A percentile compares a stretch with the other conserved stretches of the same genome.
These are phyloP conservation scores for Ceratoteleas bidentatus DNA, from an alignment of 1,140 invertebrate genomes.

Conservation along the genomic window DNA sequence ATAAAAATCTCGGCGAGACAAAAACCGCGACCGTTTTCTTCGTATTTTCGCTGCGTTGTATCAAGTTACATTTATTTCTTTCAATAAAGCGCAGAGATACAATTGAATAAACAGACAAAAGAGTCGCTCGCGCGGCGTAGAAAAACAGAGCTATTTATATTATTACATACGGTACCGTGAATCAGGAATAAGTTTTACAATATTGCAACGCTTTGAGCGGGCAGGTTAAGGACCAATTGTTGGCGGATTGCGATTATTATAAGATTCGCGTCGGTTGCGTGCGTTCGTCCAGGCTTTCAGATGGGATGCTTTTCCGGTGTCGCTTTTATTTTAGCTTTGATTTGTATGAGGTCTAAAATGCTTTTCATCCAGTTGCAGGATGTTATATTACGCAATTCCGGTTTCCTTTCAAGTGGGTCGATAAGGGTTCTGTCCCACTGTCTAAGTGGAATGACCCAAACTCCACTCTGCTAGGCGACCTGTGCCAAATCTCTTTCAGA, in stretches of 20 bases:
- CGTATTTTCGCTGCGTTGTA: constrained; percentile 45
- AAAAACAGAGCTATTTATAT: constrained; percentile 51
- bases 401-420: too few species aligned
- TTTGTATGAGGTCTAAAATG: too few species aligned
- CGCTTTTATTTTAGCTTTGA: too few species aligned
- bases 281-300: too few species aligned
- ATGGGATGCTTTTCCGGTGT: too few species aligned
- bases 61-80: constrained; percentile 52
- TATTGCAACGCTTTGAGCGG: constrained; percentile 1
- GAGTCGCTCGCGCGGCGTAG: constrained; percentile 15
- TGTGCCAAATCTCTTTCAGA: too few species aligned
- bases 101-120: constrained; percentile 54
- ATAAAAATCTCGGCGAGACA: constrained; percentile 33
- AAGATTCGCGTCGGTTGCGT: too few species aligned
- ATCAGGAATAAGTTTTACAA: constrained; percentile 27
- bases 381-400: too few species aligned
- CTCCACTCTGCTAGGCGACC: too few species aligned
- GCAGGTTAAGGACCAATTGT: constrained; percentile 13
- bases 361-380: too few species aligned
- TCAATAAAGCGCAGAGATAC: constrained; percentile 51
- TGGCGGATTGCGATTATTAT: not conserved
- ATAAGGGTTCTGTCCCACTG: too few species aligned
- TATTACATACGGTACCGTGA: constrained; percentile 29
- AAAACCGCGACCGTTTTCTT: constrained; percentile 42
- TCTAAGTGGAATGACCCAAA: too few species aligned